Base-by-base conservation (phyloP, 2,797 vertebrate species). In the Botia almorhae region DNA sequence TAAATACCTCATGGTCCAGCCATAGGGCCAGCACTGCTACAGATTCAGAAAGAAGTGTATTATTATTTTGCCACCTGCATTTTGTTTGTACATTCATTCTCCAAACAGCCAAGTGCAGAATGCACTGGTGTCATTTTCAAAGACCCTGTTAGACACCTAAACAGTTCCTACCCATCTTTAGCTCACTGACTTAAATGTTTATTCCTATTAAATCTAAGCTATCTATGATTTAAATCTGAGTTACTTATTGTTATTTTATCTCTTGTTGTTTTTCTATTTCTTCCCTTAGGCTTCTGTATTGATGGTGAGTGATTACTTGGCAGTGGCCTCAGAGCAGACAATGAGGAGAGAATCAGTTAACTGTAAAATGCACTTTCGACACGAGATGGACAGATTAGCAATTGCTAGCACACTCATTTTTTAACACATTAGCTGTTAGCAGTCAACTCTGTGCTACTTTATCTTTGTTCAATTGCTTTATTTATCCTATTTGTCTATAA, bases 351-450 rank as follows among this genome's bases (percentile, higher is more conserved):
- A 29, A 61, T 65, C 29, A n/a, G 19, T n/a, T 29, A 11, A 65
- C 63, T 39, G 63, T 65, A 33, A 65, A 65, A 65, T 65, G 33
- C 16, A 58, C 12, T 64, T 74, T 17, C 2, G 58, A 51, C 23
- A 33, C 12, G 5, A 48, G 58, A 14, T 19, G 23, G 39, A 6
- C 19, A 46, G 74, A 68, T 68, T 39, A 69, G 21, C 23, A 69
- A 7, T 23, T 58, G 10, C 75, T 68, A 14, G 29, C 55, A 33
- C 11, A 58, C 17, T 36, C 8, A 19, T 65, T 65, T 46, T 39
- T 19, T 16, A 36, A n/a, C 8, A 36, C 33, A 39, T 64, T 39
- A 8, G 7, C 29, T 36, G 12, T 29, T 33, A 63, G 26, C 7
- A 5, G 17, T 56, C 68, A 70, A 12, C 21, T 74, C 29, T 36